A percentile compares a stretch with the other conserved stretches of the same genome.
Evolutionary conservation across 2,797 vertebrate species (phyloP).

Genomic region (Siniperca scherzeri): DNA sequence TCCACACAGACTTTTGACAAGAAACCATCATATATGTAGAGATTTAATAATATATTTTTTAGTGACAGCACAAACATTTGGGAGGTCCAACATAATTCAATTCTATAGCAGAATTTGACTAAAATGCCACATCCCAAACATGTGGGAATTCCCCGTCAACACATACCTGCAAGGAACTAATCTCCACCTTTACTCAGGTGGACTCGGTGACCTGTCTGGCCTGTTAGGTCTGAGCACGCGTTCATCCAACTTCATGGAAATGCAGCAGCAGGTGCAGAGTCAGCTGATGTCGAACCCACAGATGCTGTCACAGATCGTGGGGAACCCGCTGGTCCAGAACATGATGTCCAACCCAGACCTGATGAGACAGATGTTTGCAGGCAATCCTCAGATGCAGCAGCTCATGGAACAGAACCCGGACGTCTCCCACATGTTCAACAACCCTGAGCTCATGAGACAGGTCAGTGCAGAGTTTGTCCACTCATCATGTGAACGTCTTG

Average conservation of each 20-base stretch:
- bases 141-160: background rate
- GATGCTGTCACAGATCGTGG: constrained; percentile 95
- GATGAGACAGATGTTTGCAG: constrained; percentile 95
- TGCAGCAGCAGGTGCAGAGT: constrained; percentile 95
- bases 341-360: constrained; percentile 96
- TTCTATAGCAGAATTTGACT: background rate
- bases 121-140: background rate
- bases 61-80: background rate
- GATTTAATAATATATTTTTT: background rate
- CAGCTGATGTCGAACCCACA: constrained; percentile 96
- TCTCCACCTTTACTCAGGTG: constrained; percentile 80
- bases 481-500: too few relatives aligned
- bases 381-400: constrained; percentile 95
- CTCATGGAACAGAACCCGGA: constrained; percentile 92
- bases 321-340: constrained; percentile 94
- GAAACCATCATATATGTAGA: background rate
- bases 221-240: constrained; percentile 89
- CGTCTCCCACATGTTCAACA: constrained; percentile 93
- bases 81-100: background rate
- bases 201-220: constrained; percentile 90
- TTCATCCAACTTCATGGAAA: constrained; percentile 94
- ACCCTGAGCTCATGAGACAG: constrained; percentile 95
- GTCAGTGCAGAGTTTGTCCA: constrained; percentile 74
- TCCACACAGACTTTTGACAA: background rate
- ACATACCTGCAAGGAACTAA: background rate